phyloP scores from a whole-genome alignment of 2,888 invertebrate species.

The Subacronicta megacephala region DNA sequence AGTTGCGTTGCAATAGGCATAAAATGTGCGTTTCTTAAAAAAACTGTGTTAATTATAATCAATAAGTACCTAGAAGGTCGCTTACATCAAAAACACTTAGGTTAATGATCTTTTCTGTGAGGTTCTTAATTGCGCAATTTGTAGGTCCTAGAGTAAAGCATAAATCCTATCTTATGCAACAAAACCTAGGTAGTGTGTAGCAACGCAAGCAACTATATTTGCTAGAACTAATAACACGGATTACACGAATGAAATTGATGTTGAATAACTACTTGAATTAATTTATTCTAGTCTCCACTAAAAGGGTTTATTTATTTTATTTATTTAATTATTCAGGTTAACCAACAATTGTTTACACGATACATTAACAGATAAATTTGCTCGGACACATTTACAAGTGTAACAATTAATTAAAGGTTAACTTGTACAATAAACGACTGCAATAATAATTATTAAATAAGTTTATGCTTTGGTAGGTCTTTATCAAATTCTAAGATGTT shows the following conservation, averaged over 20 bases:
- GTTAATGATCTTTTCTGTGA: not conserved
- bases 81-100: not conserved
- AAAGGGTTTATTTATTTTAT: no score
- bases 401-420: no score
- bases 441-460: no score
- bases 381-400: no score
- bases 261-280: not conserved
- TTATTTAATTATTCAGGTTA: no score
- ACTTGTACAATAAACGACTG: no score
- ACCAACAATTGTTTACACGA: no score
- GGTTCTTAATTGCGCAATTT: conserved; percentile 1
- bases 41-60: conserved; percentile 10
- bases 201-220: conserved; percentile 6
- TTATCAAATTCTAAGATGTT: no score
- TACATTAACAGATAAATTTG: no score
- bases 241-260: not conserved
- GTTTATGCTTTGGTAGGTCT: no score
- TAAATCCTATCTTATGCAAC: conserved; percentile 9
- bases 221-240: not conserved
- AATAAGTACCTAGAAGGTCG: not conserved
- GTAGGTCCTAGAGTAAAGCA: not conserved
- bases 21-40: conserved; percentile 12
- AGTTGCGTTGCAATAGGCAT: conserved; percentile 8
- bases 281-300: no score
- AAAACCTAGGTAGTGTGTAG: conserved; percentile 3